Evolutionary conservation across 1,140 invertebrate genomes (phyloP).

Genomic region (Pseudomyrmex cubaensis): DNA sequence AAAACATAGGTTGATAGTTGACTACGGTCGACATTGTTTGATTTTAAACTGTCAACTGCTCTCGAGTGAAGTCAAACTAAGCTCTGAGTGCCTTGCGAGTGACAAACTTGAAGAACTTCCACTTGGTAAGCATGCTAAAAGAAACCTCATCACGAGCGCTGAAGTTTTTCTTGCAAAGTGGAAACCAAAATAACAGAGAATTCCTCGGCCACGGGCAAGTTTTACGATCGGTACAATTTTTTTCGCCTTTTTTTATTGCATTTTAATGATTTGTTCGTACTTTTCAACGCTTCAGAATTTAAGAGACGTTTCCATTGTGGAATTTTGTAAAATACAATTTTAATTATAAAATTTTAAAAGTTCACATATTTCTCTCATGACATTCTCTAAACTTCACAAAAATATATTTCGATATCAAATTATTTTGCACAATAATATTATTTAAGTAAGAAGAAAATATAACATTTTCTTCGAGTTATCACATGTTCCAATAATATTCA

Average conservation of each 20-base stretch:
- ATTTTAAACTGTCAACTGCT: slow-evolving; percentile 52
- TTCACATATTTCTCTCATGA: neutral
- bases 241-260: neutral
- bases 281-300: neutral
- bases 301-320: neutral
- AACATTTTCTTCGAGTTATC: neutral
- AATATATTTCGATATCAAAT: neutral
- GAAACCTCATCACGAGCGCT: slow-evolving; percentile 45
- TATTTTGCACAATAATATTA: neutral
- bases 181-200: slow-evolving; percentile 42
- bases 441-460: slow-evolving; percentile 5
- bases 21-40: slow-evolving; percentile 36
- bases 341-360: neutral
- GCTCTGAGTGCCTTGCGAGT: slow-evolving; percentile 46
- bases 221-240: slow-evolving; percentile 27
- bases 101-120: slow-evolving; percentile 51
- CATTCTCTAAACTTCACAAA: neutral
- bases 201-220: slow-evolving; percentile 9
- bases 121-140: slow-evolving; percentile 59
- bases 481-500: neutral
- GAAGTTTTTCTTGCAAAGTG: slow-evolving; percentile 56
- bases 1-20: slow-evolving; percentile 17
- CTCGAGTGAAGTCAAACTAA: slow-evolving; percentile 58
- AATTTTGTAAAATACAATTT: slow-evolving; percentile 10
- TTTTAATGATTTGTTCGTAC: no score